A percentile compares a stretch with the other conserved stretches of the same genome.
These are phyloP conservation scores for Orthonyx spaldingii DNA, from an alignment of 2,113 vertebrate species.

Conservation along the genomic window DNA sequence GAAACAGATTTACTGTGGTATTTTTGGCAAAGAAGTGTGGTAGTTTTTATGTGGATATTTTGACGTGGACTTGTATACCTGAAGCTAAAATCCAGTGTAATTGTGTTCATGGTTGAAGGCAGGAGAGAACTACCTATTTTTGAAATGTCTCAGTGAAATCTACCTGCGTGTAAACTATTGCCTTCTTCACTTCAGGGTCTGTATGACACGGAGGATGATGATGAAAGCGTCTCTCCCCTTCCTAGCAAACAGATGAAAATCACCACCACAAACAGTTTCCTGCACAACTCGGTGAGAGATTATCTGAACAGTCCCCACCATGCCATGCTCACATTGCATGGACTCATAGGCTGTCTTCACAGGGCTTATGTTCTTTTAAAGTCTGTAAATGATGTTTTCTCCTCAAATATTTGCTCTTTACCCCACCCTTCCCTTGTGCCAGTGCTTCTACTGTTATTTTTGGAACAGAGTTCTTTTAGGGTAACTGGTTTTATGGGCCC, in stretches of 20 bases:
- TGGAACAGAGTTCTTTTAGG: neutral
- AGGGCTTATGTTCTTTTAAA: neutral
- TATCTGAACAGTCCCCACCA: neutral
- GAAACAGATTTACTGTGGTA: neutral
- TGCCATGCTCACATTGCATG: neutral
- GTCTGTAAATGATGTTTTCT: neutral
- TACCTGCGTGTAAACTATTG: neutral
- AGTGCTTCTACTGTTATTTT: neutral
- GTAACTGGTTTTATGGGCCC: neutral
- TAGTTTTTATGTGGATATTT: neutral
- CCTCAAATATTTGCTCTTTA: neutral
- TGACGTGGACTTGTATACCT: neutral
- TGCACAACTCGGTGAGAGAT: constrained; percentile 78
- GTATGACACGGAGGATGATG: constrained; percentile 75
- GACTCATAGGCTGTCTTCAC: neutral
- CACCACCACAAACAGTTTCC: constrained; percentile 74
- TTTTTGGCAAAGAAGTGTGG: neutral
- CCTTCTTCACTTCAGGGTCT: constrained; percentile 54
- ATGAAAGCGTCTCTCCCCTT: constrained; percentile 63
- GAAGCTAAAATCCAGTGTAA: neutral
- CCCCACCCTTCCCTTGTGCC: neutral
- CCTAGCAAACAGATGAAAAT: constrained; percentile 88
- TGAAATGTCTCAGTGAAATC: neutral
- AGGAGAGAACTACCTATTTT: neutral
- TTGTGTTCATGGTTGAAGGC: neutral